Base-by-base conservation (phyloP, 2,797 vertebrate species). In the Trachops cirrhosus region DNA sequence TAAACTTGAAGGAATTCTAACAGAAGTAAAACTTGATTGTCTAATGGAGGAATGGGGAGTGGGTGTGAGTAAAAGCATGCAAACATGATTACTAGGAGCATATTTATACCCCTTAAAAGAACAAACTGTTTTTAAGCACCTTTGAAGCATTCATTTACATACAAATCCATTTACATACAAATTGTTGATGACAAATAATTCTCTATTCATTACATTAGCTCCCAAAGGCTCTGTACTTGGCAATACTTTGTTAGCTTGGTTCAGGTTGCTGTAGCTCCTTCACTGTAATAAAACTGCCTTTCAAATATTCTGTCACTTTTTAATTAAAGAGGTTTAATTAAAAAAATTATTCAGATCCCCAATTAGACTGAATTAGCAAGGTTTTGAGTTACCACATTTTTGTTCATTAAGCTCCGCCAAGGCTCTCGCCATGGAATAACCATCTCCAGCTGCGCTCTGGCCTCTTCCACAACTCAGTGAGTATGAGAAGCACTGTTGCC, bases 181-280 rank as follows among this genome's bases (percentile, higher is more conserved):
- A 97, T 96, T 96, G 34, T 68, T 97, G 78, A 94, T 96, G 95
- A 95, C 89, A 93, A 97, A 95, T 96, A 95, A 94, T 96, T 97
- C 95, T 97, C 96, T 95, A 83, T 96, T 97, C 84, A 97, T 95
- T 97, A 96, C 41, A 83, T 41, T 93, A 86, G 37, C 29, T 96
- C 95, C 93, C 95, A 94, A 68, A 91, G 89, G 93, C 39, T 78
- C 83, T 96, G n/a, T 93, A 89, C 77, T 95, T 97, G 92, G 95
- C 92, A 97, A 94, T 50, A 94, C 9, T 82, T 96, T 96, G 78
- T 93, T 91, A 93, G 74, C 84, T 82, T 96, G 83, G 26, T 97
- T 95, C 11, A 19, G 44, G 89, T 95, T 95, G 52, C 89, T 89
- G 44, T 89, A 86, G 54, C 54, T 94, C 62, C 78, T 95, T 95